These are phyloP conservation scores for Nibea coibor DNA, from an alignment of 2,113 vertebrate species.

Conservation along the genomic window DNA sequence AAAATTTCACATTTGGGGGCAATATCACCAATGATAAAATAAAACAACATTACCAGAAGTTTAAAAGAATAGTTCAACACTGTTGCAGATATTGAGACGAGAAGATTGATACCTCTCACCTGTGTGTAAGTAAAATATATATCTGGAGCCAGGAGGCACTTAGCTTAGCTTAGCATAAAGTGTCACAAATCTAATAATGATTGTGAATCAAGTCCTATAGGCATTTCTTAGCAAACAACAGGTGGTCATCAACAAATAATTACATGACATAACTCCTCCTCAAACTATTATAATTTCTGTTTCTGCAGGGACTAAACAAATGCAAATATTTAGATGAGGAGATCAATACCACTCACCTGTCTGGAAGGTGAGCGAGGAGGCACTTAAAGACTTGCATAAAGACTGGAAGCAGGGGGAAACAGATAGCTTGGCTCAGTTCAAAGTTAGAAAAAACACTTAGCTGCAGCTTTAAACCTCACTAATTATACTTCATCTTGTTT, in stretches of 20 bases:
- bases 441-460: neutral
- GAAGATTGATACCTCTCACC: too few relatives aligned
- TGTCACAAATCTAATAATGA: too few relatives aligned
- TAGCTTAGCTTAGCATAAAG: too few relatives aligned
- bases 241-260: too few relatives aligned
- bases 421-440: neutral
- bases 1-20: neutral
- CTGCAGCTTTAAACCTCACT: neutral
- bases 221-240: too few relatives aligned
- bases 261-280: too few relatives aligned
- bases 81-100: neutral
- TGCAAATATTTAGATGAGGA: neutral
- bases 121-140: too few relatives aligned
- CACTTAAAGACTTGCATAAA: neutral
- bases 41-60: neutral
- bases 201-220: too few relatives aligned
- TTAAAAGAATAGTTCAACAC: neutral
- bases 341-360: neutral
- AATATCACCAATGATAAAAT: neutral
- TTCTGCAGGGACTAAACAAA: too few relatives aligned
- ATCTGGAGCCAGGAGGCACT: too few relatives aligned
- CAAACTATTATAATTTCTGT: too few relatives aligned
- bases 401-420: too few relatives aligned
- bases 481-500: neutral
- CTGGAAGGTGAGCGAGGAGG: neutral